These are phyloP conservation scores for Mus spretus DNA, from an alignment of 2,797 vertebrate genomes.

Conservation along the genomic window DNA sequence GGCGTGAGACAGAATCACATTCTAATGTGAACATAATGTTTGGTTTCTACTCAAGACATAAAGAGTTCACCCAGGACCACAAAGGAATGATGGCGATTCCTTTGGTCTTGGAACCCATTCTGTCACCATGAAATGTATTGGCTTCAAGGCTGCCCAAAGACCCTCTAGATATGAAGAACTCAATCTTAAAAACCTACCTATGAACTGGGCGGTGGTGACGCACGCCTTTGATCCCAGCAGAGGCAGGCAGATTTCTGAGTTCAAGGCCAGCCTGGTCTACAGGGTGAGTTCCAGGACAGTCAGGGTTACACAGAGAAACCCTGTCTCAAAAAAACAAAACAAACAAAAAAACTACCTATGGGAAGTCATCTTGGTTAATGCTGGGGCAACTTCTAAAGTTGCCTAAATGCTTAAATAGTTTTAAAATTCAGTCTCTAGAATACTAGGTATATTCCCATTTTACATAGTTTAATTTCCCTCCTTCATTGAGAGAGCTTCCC, in stretches of 20 bases:
- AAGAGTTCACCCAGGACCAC: constrained; percentile 14
- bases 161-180: not conserved
- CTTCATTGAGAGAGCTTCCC: not conserved
- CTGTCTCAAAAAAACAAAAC: too few relatives aligned
- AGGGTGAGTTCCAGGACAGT: too few relatives aligned
- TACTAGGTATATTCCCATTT: not conserved
- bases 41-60: not conserved
- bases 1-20: not conserved
- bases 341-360: not conserved
- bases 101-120: not conserved
- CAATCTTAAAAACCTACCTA: not conserved
- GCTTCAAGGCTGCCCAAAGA: not conserved
- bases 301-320: too few relatives aligned
- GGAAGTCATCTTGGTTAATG: not conserved
- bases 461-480: not conserved
- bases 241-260: too few relatives aligned
- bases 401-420: not conserved
- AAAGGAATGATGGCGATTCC: not conserved
- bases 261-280: too few relatives aligned
- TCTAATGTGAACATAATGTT: not conserved
- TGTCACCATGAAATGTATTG: not conserved
- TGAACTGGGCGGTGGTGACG: too few relatives aligned
- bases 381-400: not conserved
- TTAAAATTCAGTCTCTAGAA: not conserved
- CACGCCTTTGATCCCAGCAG: too few relatives aligned